Base-by-base conservation (phyloP, 64 coral and sea anemone species). In the Montipora sp. region DNA sequence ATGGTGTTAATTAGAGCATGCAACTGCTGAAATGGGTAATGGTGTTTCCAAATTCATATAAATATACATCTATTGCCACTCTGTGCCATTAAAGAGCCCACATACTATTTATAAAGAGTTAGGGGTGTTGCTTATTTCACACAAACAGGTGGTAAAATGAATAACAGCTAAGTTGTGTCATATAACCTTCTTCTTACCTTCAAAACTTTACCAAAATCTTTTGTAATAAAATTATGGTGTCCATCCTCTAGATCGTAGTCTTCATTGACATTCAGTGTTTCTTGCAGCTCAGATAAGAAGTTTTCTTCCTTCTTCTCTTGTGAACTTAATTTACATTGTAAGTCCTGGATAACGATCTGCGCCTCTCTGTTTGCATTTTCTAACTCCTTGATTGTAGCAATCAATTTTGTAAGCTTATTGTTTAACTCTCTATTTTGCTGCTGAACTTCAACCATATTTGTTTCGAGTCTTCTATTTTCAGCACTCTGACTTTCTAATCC, bases 401-500 rank as follows among this genome's bases (percentile, higher is more conserved):
- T 85, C 7, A 61, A 47, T 8, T 94, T 81, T 21, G 83, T 75
- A 22, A 97, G 48, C 48, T 91, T 91, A 50, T 65, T 80, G 43
- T 15, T 83, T 21, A 91, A 57, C 7, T 93, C 94, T 77, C 81
- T 90, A 44, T 95, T 87, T 69, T 87, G 87, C 57, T 98, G 87
- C 60, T 78, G 94, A 44, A 89, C 83, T 15, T 95, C 88, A 27
- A 68, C 94, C 13, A 93, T 67, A 23, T 77, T 80, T 15, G 87
- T 83, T 78, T 88, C 94, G 0, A 98, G 84, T 15, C 91, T 90
- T 89, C 89, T 81, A 57, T 97, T 97, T 67, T 97, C 83, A 8
- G 82, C 89, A 2, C 92, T 97, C 82, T 91, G 93, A 57, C 87
- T 97, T 71, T 94, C 88, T 60, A 97, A 91, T 7, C 95, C 95